phyloP scores from a whole-genome alignment of 2,888 invertebrate species.

The Reticulitermes lucifugus region DNA sequence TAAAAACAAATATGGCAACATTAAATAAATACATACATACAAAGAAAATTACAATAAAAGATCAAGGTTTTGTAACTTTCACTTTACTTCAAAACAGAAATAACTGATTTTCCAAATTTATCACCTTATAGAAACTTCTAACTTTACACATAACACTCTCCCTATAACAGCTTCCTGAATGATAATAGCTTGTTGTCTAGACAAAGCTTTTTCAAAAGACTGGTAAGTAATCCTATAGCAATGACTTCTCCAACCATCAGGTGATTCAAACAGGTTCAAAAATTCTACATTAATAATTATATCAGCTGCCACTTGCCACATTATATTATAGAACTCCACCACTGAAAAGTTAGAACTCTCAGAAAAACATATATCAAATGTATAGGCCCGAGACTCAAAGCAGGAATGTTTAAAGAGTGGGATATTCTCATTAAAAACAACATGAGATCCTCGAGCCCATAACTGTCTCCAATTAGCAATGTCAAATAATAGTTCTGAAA shows the following conservation, averaged over 20 bases:
- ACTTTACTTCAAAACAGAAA: neutral
- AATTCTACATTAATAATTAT: slow-evolving; percentile 60
- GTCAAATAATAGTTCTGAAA: slow-evolving; percentile 49
- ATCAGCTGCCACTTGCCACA: slow-evolving; percentile 60
- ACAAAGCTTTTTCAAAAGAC: slow-evolving; percentile 60
- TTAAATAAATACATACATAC: too few relatives aligned
- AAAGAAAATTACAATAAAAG: neutral
- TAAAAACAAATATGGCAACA: too few relatives aligned
- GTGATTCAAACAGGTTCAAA: slow-evolving; percentile 58
- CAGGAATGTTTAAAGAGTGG: slow-evolving; percentile 39
- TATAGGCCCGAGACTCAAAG: slow-evolving; percentile 57
- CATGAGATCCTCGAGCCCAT: slow-evolving; percentile 40
- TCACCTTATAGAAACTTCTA: slow-evolving; percentile 45
- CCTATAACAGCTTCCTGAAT: slow-evolving; percentile 61
- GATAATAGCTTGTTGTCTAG: slow-evolving; percentile 59
- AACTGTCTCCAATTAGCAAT: slow-evolving; percentile 54
- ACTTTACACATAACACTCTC: slow-evolving; percentile 54
- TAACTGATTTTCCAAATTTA: neutral
- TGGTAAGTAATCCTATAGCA: slow-evolving; percentile 62
- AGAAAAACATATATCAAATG: slow-evolving; percentile 61
- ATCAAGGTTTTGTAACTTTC: neutral
- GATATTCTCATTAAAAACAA: slow-evolving; percentile 25
- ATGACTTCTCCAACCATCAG: slow-evolving; percentile 56
- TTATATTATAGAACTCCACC: slow-evolving; percentile 56
- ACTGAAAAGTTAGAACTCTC: slow-evolving; percentile 40